phyloP scores from a whole-genome alignment of 2,113 vertebrate genomes.

The Fulmarus glacialis region DNA sequence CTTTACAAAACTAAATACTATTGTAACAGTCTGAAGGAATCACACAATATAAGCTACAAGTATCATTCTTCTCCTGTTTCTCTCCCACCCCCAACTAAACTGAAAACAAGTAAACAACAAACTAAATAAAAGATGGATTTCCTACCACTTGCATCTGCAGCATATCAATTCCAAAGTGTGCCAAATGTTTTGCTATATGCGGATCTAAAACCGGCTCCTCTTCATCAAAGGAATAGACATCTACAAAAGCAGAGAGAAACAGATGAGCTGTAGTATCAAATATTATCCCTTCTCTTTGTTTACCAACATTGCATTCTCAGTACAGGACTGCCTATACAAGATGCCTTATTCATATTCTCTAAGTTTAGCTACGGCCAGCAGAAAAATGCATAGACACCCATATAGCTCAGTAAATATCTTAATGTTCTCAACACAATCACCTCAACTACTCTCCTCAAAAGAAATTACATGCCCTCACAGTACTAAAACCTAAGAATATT shows the following conservation, averaged over 20 bases:
- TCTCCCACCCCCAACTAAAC: neutral
- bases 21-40: neutral
- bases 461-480: neutral
- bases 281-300: neutral
- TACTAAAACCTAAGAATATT: neutral
- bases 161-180: slow-evolving; percentile 98
- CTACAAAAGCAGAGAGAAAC: slow-evolving; percentile 73
- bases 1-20: neutral
- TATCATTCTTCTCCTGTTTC: neutral
- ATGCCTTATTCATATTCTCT: neutral
- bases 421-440: neutral
- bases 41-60: neutral
- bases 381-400: neutral
- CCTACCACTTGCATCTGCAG: slow-evolving; percentile 93
- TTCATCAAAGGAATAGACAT: slow-evolving; percentile 98
- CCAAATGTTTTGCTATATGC: slow-evolving; percentile 91
- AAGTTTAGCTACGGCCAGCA: neutral
- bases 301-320: neutral
- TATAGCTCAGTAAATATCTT: neutral
- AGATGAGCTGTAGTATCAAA: neutral
- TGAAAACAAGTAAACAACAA: neutral
- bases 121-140: neutral
- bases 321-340: neutral
- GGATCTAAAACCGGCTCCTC: slow-evolving; percentile 95
- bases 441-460: neutral